A percentile compares a stretch with the other conserved stretches of the same genome.
Conservation (phyloP, 1,140 invertebrate genomes). For the Nixonia krombeini region DNA sequence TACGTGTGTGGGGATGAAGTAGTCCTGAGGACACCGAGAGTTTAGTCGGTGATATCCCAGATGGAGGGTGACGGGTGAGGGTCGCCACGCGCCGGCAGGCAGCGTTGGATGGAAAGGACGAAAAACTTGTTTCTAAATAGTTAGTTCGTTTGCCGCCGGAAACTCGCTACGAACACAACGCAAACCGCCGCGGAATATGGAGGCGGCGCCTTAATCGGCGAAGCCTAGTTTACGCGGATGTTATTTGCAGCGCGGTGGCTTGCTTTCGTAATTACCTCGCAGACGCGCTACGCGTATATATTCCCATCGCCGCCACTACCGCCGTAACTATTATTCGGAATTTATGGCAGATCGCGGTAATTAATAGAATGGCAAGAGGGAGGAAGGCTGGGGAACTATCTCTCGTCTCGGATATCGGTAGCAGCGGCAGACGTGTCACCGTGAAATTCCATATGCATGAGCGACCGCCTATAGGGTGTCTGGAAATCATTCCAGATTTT, state of each 20-base stretch:
- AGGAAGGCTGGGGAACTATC: constrained; percentile 28
- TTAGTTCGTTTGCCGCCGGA: background rate
- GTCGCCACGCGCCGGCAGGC: background rate
- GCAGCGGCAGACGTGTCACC: constrained; percentile 24
- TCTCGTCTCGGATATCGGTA: constrained; percentile 31
- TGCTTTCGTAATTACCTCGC: constrained; percentile 20
- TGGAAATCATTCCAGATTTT: constrained; percentile 31
- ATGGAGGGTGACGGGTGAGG: background rate
- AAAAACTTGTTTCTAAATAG: background rate
- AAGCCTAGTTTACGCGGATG: background rate
- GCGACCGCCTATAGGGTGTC: constrained; percentile 12
- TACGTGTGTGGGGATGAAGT: too few species aligned
- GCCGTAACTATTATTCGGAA: constrained; percentile 31
- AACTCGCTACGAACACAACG: background rate
- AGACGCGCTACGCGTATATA: constrained; percentile 8
- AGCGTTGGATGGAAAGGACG: too few species aligned
- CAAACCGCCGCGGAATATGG: too few species aligned
- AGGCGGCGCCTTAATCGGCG: too few species aligned
- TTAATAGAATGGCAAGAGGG: constrained; percentile 30
- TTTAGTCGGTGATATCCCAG: too few species aligned
- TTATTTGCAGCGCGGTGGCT: background rate
- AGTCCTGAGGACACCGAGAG: too few species aligned
- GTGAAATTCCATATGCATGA: constrained; percentile 39
- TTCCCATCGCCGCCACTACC: constrained; percentile 8
- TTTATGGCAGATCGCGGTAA: constrained; percentile 37